Base-by-base conservation (phyloP, 2,888 invertebrate genomes). In the Orthonevra nobilis region DNA sequence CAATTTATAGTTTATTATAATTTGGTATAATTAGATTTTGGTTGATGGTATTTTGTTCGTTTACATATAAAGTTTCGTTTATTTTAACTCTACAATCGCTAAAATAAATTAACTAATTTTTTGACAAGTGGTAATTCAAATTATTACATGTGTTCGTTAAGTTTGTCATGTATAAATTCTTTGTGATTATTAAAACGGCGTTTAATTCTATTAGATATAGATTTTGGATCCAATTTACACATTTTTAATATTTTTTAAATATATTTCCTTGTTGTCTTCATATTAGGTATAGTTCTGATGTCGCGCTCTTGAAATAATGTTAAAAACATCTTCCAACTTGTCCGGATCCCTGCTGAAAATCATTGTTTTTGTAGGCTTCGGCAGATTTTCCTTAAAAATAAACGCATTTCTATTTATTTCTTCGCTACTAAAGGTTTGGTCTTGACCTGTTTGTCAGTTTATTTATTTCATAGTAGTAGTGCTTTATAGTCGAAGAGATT, bases 241-340 rank as follows among this genome's bases (percentile, higher is more conserved):
- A n/a, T n/a, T n/a, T n/a, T n/a, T n/a, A n/a, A n/a, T n/a, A n/a
- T n/a, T n/a, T n/a, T n/a, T n/a, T n/a, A n/a, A n/a, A n/a, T n/a
- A n/a, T n/a, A n/a, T n/a, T n/a, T n/a, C n/a, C n/a, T n/a, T n/a
- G n/a, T n/a, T n/a, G n/a, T n/a, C n/a, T n/a, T n/a, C n/a, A n/a
- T n/a, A n/a, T n/a, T n/a, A n/a, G n/a, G 54, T 66, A 19, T 32
- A 54, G 14, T 38, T 32, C 36, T 66, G 44, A 32, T 66, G 54
- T 32, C 66, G 3, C n/a, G 32, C 54, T 23, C 34, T 44, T 32
- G 32, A 30, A 30, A 66, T 54, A 10, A 66, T 54, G 23, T 54
- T 28, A n/a, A 19, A 64, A 12, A 40, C 63, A 10, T 38, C 28
- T 14, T 64, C 42, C 15, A 64, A 6, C 17, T 12, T 42, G 5